A percentile compares a stretch with the other conserved stretches of the same genome.
phyloP scores from a whole-genome alignment of 2,113 vertebrate species.

The Ameiurus melas region DNA sequence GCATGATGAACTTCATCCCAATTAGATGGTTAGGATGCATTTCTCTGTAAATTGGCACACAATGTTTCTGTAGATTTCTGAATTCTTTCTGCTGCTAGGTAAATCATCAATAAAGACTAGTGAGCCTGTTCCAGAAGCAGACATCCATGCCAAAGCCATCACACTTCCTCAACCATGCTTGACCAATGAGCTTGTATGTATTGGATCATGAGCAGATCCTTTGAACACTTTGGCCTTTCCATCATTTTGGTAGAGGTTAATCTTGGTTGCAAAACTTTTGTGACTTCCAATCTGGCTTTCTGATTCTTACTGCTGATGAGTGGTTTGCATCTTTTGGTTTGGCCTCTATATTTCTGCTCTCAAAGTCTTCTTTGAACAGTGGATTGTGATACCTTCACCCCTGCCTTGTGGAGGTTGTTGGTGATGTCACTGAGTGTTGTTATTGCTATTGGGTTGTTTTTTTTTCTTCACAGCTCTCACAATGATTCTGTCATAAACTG shows the following conservation, averaged over 20 bases:
- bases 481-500: too few species aligned
- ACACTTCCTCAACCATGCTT: not conserved
- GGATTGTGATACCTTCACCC: too few species aligned
- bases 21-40: not conserved
- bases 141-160: not conserved
- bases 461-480: too few species aligned
- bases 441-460: too few species aligned
- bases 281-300: not conserved
- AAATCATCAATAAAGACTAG: not conserved
- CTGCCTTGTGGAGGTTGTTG: too few species aligned
- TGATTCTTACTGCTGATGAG: not conserved
- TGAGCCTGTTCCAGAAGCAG: not conserved
- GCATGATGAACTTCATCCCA: not conserved
- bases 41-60: not conserved
- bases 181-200: not conserved
- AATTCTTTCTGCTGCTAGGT: not conserved
- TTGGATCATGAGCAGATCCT: not conserved
- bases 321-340: not conserved
- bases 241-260: not conserved
- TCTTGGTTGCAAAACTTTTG: not conserved
- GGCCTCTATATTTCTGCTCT: too few species aligned
- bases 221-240: not conserved
- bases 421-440: too few species aligned
- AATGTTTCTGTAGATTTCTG: not conserved
- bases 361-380: too few species aligned